Evolutionary conservation across 1,140 invertebrate genomes (phyloP), one percentile per base, ranked within the genome.

Genomic region (Carposina sasakii): DNA sequence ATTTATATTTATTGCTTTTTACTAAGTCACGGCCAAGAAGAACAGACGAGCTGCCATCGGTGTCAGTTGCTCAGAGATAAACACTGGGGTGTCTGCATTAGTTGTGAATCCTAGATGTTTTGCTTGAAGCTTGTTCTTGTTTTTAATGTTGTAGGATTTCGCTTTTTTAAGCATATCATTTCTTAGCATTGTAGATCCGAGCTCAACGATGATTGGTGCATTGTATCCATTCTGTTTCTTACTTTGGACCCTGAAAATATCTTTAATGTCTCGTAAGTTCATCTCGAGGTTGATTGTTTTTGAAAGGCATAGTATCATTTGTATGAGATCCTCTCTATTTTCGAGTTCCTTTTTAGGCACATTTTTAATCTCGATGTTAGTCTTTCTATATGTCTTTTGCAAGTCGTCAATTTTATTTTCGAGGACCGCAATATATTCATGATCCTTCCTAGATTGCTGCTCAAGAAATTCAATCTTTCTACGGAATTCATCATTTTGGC

Each of bases 31-130:
- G 26, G 57, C 48, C 4, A 59, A 22, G 16, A 46, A 59, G 12
- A 51, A 31, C 8, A 54, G 16, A 2, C 57, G 40, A 13, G 52
- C 10, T 0, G 17, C 52, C 34, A 49, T 60, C 0, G 47, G 44
- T 13, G 57, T 60, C 0, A 60, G 44, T 12, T 60, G 58, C 22
- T 60, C 51, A 8, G 54, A 49, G 6, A 60, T 41, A 42, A 50
- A 60, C 3, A 55, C 45, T 15, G 57, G 57, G 16, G 46, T 40
- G 26, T 60, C 47, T 23, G 15, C 23, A 12, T 26, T 24, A n/a
- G 12, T 47, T 0, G 12, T 21, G 8, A 39, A 28, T 5, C 57
- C 57, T 1, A 60, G 20, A 24, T 55, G 46, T n/a, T 53, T 45
- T 3, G 52, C 42, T 41, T n/a, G 30, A 4, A 33, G 30, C n/a